phyloP scores from a whole-genome alignment of 2,888 invertebrate species.

The Tipula vernalis region DNA sequence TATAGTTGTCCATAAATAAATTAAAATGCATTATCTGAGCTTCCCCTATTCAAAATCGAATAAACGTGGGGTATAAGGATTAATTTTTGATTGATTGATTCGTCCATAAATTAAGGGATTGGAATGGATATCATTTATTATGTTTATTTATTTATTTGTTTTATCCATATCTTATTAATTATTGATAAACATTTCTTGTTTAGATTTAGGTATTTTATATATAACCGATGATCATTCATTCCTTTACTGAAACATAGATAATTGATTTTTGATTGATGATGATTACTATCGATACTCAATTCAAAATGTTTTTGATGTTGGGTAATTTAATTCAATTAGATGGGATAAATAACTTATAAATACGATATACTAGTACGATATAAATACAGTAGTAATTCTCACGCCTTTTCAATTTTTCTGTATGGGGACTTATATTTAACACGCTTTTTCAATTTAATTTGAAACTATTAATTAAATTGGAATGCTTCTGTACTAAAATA shows the following conservation, averaged over 20 bases:
- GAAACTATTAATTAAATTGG: not conserved
- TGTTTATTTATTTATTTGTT: not conserved
- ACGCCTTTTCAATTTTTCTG: not conserved
- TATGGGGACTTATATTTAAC: not conserved
- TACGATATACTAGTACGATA: not conserved
- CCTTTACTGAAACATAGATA: not conserved
- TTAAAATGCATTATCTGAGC: too few relatives aligned
- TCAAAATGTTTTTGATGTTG: not conserved
- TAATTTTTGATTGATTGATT: not conserved
- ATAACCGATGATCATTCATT: not conserved
- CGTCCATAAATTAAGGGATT: not conserved
- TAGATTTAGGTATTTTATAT: not conserved
- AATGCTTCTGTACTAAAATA: not conserved
- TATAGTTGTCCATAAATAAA: too few relatives aligned
- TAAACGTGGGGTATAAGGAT: not conserved
- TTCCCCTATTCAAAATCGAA: not conserved
- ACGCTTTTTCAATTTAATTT: not conserved
- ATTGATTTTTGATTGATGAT: slow-evolving; percentile 4
- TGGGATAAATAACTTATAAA: not conserved
- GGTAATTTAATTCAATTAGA: not conserved
- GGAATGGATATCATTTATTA: not conserved
- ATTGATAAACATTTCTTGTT: not conserved
- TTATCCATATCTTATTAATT: not conserved
- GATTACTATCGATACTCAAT: not conserved
- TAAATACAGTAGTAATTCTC: not conserved